Base-by-base conservation (phyloP, 2,888 invertebrate species). In the Lydus trimaculatus region DNA sequence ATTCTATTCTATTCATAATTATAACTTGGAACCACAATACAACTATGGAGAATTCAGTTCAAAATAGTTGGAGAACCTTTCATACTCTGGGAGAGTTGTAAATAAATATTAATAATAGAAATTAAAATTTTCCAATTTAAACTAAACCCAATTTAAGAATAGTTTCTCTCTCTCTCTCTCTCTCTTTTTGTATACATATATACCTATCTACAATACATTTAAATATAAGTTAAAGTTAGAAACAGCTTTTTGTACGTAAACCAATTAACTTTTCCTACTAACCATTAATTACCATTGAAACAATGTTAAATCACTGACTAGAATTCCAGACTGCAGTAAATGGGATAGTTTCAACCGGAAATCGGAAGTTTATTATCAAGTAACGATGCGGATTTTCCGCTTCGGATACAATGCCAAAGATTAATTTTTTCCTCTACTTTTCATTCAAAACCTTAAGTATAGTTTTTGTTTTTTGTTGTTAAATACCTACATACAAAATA, bases 351-450 rank as follows among this genome's bases (percentile, higher is more conserved):
- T 52, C 52, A 13, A 25, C 52, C 52, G 52, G 52, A 52, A 52
- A 52, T 52, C 52, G 52, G 52, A 52, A 52, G 52, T 52, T 52
- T 52, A 52, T 52, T 52, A 52, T 52, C 52, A 52, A 52, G 52
- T 52, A 52, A 52, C 52, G 52, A 52, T 52, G 52, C 52, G 52
- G 25, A 52, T 52, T 52, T 52, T 52, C 52, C 52, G 52, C 52
- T 13, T 52, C 52, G 52, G 3, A 23, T 52, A 25, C 52, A 52
- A 52, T 23, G 25, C 52, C 25, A 25, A 52, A 6, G 13, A 52
- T 52, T 52, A 52, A 52, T 52, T 52, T 52, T n/a, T 52, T 11
- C 25, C 15, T 52, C 13, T 25, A 52, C 52, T 52, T 23, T 13
- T 11, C n/a, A 39, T 43, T 43, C 17, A 43, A 43, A n/a, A 6